phyloP scores from a whole-genome alignment of 2,797 vertebrate genomes.

The Neomorphus geoffroyi region DNA sequence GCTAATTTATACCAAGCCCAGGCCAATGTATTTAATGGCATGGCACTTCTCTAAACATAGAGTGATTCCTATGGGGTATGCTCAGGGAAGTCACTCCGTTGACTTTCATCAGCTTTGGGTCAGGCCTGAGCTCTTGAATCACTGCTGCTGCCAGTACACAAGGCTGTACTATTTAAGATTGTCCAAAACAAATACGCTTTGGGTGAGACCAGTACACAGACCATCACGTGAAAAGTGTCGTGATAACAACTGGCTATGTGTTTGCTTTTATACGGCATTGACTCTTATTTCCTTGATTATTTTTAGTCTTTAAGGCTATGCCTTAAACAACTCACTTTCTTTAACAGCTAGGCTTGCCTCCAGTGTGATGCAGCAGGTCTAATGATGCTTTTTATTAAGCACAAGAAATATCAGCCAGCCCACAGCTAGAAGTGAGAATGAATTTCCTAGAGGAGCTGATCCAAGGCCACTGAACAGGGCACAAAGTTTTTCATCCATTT shows the following conservation, averaged over 20 bases:
- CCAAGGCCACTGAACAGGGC: neutral
- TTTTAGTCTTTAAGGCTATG: neutral
- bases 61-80: neutral
- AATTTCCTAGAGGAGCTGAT: neutral
- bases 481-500: neutral
- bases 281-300: conserved; percentile 1
- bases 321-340: neutral
- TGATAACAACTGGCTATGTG: neutral
- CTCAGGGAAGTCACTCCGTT: neutral
- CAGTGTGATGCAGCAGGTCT: neutral
- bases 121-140: neutral
- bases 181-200: neutral
- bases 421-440: neutral
- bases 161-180: neutral
- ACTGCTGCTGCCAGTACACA: neutral
- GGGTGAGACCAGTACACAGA: neutral
- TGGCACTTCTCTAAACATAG: neutral
- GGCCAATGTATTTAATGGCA: neutral
- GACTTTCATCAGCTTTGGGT: neutral
- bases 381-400: neutral
- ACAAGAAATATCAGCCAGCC: neutral
- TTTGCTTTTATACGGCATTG: neutral
- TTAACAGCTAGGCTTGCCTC: neutral
- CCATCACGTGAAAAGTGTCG: neutral
- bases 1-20: neutral